These are phyloP conservation scores for Crocuta crocuta DNA, from an alignment of 2,113 vertebrate species.

Conservation along the genomic window DNA sequence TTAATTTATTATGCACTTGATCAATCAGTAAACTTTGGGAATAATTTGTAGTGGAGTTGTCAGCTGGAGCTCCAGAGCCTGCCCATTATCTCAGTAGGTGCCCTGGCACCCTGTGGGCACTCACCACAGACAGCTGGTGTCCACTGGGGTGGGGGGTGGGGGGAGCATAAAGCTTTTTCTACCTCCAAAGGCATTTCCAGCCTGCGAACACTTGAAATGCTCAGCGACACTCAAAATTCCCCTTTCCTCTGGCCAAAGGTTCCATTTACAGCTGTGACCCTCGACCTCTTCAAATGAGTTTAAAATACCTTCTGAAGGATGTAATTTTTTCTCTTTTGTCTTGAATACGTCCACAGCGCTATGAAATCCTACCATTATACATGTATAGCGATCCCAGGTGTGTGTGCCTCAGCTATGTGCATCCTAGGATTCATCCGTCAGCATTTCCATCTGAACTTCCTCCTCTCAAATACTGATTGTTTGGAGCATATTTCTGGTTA, in stretches of 20 bases:
- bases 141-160: background rate
- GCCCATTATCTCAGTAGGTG: slow-evolving; percentile 60
- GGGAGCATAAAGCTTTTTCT: slow-evolving; percentile 10
- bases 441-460: background rate
- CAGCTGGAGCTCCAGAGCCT: slow-evolving; percentile 29
- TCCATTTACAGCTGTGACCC: slow-evolving; percentile 42
- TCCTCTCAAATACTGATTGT: background rate
- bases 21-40: slow-evolving; percentile 59
- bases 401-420: background rate
- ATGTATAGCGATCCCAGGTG: background rate
- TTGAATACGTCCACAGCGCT: background rate
- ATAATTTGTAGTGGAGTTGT: background rate
- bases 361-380: background rate
- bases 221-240: slow-evolving; percentile 45
- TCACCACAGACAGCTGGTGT: slow-evolving; percentile 53
- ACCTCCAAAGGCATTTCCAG: slow-evolving; percentile 44
- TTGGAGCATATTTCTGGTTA: background rate
- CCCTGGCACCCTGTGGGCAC: background rate
- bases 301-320: slow-evolving; percentile 49
- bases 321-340: background rate
- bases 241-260: slow-evolving; percentile 45
- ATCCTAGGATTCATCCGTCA: background rate
- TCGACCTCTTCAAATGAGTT: slow-evolving; percentile 52
- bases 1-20: slow-evolving; percentile 71
- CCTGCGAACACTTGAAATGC: slow-evolving; percentile 22